phyloP scores from a whole-genome alignment of 1,140 invertebrate genomes.

The Druon quercuslanigerum region DNA sequence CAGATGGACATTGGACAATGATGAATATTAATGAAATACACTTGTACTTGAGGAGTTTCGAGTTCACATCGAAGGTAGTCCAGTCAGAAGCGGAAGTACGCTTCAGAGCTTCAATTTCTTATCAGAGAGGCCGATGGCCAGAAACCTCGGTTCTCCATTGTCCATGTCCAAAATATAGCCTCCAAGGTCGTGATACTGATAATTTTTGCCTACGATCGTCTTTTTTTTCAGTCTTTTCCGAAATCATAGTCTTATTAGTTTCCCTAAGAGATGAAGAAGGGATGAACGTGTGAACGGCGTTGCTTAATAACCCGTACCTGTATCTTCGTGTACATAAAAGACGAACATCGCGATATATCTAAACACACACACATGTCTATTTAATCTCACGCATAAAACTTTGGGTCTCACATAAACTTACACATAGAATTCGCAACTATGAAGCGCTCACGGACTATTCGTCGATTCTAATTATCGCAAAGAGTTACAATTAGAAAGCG shows the following conservation, averaged over 20 bases:
- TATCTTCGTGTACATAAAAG: conserved; percentile 40
- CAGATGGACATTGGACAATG: background rate
- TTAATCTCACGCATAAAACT: background rate
- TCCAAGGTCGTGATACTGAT: conserved; percentile 62
- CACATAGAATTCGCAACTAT: background rate
- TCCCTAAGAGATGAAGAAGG: conserved; percentile 34
- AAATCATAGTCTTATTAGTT: no score
- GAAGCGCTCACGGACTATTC: conserved; percentile 60
- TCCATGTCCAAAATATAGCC: conserved; percentile 61
- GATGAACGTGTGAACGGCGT: conserved; percentile 65
- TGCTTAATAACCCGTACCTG: conserved; percentile 67
- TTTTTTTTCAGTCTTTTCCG: conserved; percentile 43
- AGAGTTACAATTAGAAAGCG: conserved; percentile 71
- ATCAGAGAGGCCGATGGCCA: conserved; percentile 61
- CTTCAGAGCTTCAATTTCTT: conserved; percentile 65
- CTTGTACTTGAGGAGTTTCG: conserved; percentile 34
- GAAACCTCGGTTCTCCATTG: conserved; percentile 61
- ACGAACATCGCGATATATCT: conserved; percentile 43
- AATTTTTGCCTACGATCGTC: conserved; percentile 47
- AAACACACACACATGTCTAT: background rate
- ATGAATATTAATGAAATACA: conserved; percentile 21
- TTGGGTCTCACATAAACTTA: background rate
- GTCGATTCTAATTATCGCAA: conserved; percentile 66
- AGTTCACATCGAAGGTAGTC: conserved; percentile 1
- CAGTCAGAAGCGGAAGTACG: conserved; percentile 63